A percentile compares a stretch with the other conserved stretches of the same genome.
These are phyloP conservation scores for Hylomyscus alleni DNA, from an alignment of 2,797 vertebrate species.

Conservation along the genomic window DNA sequence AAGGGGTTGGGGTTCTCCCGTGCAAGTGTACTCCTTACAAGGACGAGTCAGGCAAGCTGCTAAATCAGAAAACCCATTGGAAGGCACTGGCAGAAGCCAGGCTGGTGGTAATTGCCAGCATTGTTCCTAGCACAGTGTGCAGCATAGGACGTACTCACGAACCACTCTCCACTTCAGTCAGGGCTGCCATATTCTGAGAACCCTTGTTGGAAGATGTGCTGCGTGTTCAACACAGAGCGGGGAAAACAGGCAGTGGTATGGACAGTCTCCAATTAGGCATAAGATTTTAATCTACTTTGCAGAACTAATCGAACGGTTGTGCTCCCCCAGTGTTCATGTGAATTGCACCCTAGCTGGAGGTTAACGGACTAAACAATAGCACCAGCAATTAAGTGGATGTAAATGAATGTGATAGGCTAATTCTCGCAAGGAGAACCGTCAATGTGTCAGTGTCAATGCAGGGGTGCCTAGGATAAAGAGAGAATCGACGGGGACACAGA, in stretches of 20 bases:
- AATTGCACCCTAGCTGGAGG: slow-evolving; percentile 85
- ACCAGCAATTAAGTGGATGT: slow-evolving; percentile 82
- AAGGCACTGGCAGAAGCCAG: slow-evolving; percentile 31
- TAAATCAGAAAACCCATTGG: slow-evolving; percentile 56
- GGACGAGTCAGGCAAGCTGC: slow-evolving; percentile 27
- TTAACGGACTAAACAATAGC: slow-evolving; percentile 83
- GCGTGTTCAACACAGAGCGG: slow-evolving; percentile 47
- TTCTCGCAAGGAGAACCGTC: slow-evolving; percentile 81
- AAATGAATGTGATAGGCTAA: slow-evolving; percentile 83
- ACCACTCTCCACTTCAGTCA: neutral
- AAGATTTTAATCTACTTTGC: slow-evolving; percentile 83
- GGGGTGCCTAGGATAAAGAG: slow-evolving; percentile 36
- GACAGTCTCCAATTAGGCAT: slow-evolving; percentile 82
- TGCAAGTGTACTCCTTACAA: neutral
- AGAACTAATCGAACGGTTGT: slow-evolving; percentile 82
- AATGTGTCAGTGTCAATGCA: slow-evolving; percentile 72
- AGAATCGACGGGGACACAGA: slow-evolving; percentile 61
- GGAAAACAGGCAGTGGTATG: slow-evolving; percentile 69
- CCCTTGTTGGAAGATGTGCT: slow-evolving; percentile 2
- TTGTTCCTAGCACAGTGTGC: neutral
- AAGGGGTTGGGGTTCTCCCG: slow-evolving; percentile 15
- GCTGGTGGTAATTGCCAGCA: slow-evolving; percentile 3
- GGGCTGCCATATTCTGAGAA: slow-evolving; percentile 5
- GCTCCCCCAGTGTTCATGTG: slow-evolving; percentile 77
- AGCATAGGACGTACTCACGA: neutral